Evolutionary conservation across 2,113 vertebrate species (phyloP).

Genomic region (Plotosus lineatus): DNA sequence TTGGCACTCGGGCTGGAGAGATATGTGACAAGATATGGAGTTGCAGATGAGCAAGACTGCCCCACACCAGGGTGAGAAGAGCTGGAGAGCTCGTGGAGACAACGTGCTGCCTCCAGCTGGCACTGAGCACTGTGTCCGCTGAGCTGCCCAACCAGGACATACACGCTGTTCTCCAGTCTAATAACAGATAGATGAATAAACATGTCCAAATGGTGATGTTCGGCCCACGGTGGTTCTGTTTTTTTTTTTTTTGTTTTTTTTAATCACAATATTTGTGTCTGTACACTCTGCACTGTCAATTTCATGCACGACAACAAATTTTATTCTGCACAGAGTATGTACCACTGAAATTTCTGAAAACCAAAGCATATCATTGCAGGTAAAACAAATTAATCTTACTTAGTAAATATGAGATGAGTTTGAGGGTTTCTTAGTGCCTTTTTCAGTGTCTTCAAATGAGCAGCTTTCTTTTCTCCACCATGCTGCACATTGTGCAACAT

Average conservation of each 20-base stretch:
- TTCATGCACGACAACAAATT: background rate
- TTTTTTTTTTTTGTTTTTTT: too few relatives aligned
- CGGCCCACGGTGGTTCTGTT: too few relatives aligned
- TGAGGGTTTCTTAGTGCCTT: conserved; percentile 76
- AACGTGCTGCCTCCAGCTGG: conserved; percentile 84
- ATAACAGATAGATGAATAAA: background rate
- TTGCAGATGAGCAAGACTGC: conserved; percentile 82
- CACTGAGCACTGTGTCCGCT: conserved; percentile 80
- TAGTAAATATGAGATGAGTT: conserved; percentile 81
- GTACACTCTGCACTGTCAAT: background rate
- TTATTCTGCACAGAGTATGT: background rate
- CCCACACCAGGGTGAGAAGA: conserved; percentile 76
- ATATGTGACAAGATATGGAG: conserved; percentile 93
- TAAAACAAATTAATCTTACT: conserved; percentile 68
- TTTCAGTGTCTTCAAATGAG: conserved; percentile 71
- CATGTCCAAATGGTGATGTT: too few relatives aligned
- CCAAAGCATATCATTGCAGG: background rate
- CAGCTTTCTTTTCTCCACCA: conserved; percentile 71
- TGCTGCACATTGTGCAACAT: conserved; percentile 75
- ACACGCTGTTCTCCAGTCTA: conserved; percentile 86
- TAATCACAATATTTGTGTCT: background rate
- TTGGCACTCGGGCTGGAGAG: conserved; percentile 85
- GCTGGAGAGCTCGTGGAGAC: conserved; percentile 89
- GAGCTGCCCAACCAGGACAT: conserved; percentile 81
- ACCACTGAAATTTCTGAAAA: background rate